Evolutionary conservation across 2,797 vertebrate genomes (phyloP).

Genomic region (Epinephelus coioides): DNA sequence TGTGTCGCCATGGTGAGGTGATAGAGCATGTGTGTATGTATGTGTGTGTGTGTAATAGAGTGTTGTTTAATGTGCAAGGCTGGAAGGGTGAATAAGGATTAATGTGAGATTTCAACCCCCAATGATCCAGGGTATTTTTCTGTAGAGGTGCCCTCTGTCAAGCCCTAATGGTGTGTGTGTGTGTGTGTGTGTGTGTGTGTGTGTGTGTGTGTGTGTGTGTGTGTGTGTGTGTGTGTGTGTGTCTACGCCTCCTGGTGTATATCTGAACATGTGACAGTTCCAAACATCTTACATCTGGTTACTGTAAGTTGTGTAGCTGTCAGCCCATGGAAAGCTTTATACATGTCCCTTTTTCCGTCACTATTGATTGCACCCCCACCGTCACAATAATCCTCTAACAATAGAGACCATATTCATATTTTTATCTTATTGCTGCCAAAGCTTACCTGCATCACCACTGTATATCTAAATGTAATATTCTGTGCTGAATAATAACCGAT

Average conservation of each 20-base stretch:
- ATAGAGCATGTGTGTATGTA: conserved; percentile 38
- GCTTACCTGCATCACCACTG: conserved; percentile 38
- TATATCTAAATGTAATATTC: conserved; percentile 56
- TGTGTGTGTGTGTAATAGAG: conserved; percentile 24
- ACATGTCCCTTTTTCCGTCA: not conserved
- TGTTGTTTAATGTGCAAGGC: conserved; percentile 66
- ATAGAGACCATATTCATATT: conserved; percentile 26
- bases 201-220: not conserved
- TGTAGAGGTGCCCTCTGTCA: conserved; percentile 49
- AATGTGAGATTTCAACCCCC: conserved; percentile 71
- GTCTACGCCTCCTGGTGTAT: not conserved
- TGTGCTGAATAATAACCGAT: conserved; percentile 29
- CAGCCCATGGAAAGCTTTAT: not conserved
- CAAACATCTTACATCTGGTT: conserved; percentile 4
- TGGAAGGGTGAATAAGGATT: conserved; percentile 71
- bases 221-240: not conserved
- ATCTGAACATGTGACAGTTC: conserved; percentile 16
- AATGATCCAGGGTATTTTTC: conserved; percentile 59
- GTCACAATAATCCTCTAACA: conserved; percentile 46
- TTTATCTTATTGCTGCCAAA: conserved; percentile 27
- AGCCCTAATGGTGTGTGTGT: conserved; percentile 34
- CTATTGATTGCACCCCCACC: not conserved
- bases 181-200: too few species aligned
- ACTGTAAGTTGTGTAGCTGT: conserved; percentile 6
- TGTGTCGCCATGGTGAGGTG: conserved; percentile 53